phyloP scores from a whole-genome alignment of 2,888 invertebrate genomes.

The Incurvaria masculella region DNA sequence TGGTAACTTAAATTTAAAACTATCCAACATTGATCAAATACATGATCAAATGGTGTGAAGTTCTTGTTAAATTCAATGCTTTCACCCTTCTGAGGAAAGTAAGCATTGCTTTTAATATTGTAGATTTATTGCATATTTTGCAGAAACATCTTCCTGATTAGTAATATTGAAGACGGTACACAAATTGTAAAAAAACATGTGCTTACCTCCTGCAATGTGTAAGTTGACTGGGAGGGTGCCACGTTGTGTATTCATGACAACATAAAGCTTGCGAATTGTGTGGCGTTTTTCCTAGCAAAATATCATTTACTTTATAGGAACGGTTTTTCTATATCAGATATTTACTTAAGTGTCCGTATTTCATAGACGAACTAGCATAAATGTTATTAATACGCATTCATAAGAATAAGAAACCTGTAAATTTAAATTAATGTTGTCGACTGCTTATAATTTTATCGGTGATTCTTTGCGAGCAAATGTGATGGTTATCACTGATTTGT shows the following conservation, averaged over 20 bases:
- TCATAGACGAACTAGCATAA: neutral
- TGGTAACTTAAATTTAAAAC: too few relatives aligned
- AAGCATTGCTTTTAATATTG: too few relatives aligned
- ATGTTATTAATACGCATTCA: neutral
- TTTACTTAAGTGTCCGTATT: neutral
- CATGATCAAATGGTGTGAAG: too few relatives aligned
- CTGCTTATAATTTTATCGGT: neutral
- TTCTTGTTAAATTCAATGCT: too few relatives aligned
- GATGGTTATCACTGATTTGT: conserved; percentile 17
- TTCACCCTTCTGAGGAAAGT: too few relatives aligned
- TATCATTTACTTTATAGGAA: neutral
- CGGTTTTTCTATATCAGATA: neutral
- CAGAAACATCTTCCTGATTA: too few relatives aligned
- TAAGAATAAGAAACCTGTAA: neutral
- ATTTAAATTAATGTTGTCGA: neutral
- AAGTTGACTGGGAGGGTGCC: neutral
- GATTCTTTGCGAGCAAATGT: neutral
- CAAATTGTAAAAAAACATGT: too few relatives aligned
- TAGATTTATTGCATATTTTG: too few relatives aligned
- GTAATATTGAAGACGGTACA: too few relatives aligned
- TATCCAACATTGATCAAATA: too few relatives aligned
- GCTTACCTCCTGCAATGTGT: neutral
- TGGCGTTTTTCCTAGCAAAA: neutral
- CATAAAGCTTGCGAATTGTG: neutral
- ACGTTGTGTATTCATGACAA: neutral